Percentiles rank a stretch among this genome's conserved stretches.
These are phyloP conservation scores for Procambarus virginalis DNA, from an alignment of 1,140 invertebrate genomes.

Conservation along the genomic window DNA sequence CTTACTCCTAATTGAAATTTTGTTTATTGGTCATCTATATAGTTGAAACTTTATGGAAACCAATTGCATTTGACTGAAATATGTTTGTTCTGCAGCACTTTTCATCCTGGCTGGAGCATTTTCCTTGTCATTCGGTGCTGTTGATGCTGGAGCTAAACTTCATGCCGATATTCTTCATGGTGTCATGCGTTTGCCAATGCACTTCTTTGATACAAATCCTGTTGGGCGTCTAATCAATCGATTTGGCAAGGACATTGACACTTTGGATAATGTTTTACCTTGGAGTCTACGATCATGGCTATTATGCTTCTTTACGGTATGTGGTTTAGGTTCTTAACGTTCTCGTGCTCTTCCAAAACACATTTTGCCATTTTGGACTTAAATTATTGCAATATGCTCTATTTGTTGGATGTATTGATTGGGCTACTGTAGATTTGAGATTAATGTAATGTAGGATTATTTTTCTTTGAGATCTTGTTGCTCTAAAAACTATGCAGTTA, in stretches of 20 bases:
- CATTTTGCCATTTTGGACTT: too few relatives aligned
- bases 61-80: not conserved
- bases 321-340: not conserved
- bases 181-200: constrained; percentile 81
- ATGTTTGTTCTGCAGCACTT: constrained; percentile 36
- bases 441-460: too few relatives aligned
- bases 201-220: constrained; percentile 87
- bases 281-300: constrained; percentile 73
- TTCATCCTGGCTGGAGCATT: constrained; percentile 48
- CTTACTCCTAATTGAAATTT: too few relatives aligned
- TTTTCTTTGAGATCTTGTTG: too few relatives aligned
- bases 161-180: constrained; percentile 71
- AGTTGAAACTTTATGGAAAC: not conserved
- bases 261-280: constrained; percentile 73
- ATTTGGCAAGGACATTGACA: constrained; percentile 77
- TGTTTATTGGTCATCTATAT: not conserved
- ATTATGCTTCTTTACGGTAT: constrained; percentile 72
- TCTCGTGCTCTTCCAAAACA: too few relatives aligned
- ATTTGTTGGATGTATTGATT: too few relatives aligned
- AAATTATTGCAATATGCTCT: too few relatives aligned
- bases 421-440: too few relatives aligned
- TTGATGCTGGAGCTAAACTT: constrained; percentile 62
- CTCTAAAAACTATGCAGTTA: too few relatives aligned
- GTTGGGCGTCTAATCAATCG: constrained; percentile 78
- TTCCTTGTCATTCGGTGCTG: constrained; percentile 49